Conservation (phyloP, 2,888 invertebrate genomes). For the Ganaspis brasiliensis region DNA sequence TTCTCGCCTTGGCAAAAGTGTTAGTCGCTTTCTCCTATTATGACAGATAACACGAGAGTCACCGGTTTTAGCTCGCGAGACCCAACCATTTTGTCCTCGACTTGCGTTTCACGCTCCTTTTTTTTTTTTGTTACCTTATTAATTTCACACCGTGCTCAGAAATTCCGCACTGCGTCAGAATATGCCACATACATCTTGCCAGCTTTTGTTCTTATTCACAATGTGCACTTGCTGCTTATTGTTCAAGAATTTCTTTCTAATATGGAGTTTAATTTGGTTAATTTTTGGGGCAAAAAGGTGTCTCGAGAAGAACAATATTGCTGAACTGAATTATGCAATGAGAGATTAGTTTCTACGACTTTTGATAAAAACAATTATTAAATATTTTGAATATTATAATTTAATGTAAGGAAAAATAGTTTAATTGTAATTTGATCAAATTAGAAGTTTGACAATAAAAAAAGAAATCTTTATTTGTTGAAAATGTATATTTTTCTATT, state of each 20-base stretch:
- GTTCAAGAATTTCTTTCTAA: background rate
- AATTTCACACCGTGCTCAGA: constrained; percentile 30
- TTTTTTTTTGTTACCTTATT: constrained; percentile 11
- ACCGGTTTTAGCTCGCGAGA: background rate
- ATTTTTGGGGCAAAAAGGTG: no score
- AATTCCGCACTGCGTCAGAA: constrained; percentile 38
- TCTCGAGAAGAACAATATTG: no score
- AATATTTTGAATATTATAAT: no score
- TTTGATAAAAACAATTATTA: no score
- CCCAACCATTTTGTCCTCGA: background rate
- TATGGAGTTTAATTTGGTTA: background rate
- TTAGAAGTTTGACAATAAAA: no score
- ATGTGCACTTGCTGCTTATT: background rate
- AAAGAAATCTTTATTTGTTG: no score
- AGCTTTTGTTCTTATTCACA: constrained; percentile 28
- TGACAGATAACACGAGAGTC: constrained; percentile 12
- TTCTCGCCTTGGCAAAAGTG: constrained; percentile 8
- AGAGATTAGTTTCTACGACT: no score
- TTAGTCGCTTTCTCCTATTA: constrained; percentile 12
- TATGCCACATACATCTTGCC: background rate
- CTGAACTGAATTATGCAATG: no score
- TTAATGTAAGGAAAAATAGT: no score
- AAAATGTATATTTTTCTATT: no score
- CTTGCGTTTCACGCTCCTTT: background rate
- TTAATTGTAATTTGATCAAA: no score